Evolutionary conservation across 2,888 invertebrate species (phyloP).

Genomic region (Julus scanicus): DNA sequence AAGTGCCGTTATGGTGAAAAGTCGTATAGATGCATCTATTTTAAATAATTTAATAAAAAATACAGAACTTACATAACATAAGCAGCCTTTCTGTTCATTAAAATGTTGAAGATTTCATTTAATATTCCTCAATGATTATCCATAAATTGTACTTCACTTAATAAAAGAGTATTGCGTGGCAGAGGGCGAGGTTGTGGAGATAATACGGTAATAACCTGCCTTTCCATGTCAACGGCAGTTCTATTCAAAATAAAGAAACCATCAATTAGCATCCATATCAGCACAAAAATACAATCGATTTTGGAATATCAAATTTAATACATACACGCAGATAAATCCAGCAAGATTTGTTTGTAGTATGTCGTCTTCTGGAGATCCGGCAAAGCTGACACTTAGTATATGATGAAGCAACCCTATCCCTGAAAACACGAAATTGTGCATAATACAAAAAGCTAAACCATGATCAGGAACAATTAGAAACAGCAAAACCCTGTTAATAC

Average conservation of each 20-base stretch:
- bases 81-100: neutral
- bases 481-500: too few relatives aligned
- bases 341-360: conserved; percentile 87
- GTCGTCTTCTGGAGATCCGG: conserved; percentile 82
- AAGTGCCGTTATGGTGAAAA: too few relatives aligned
- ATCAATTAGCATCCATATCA: neutral
- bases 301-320: conserved; percentile 61
- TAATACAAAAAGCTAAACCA: too few relatives aligned
- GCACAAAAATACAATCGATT: neutral
- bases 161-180: conserved; percentile 84
- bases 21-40: neutral
- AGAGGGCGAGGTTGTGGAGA: conserved; percentile 94
- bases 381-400: conserved; percentile 88
- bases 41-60: neutral
- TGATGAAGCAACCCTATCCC: conserved; percentile 73
- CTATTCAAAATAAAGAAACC: conserved; percentile 69
- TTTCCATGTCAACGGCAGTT: conserved; percentile 88
- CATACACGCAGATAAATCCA: conserved; percentile 93
- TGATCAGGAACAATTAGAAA: too few relatives aligned
- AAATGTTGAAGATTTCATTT: neutral
- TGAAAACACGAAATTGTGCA: neutral
- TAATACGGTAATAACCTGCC: conserved; percentile 86
- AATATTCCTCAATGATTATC: conserved; percentile 80
- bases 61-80: neutral
- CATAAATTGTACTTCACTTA: conserved; percentile 95